Conservation (phyloP, 2,888 invertebrate species). For the Caradrina kadenii region DNA sequence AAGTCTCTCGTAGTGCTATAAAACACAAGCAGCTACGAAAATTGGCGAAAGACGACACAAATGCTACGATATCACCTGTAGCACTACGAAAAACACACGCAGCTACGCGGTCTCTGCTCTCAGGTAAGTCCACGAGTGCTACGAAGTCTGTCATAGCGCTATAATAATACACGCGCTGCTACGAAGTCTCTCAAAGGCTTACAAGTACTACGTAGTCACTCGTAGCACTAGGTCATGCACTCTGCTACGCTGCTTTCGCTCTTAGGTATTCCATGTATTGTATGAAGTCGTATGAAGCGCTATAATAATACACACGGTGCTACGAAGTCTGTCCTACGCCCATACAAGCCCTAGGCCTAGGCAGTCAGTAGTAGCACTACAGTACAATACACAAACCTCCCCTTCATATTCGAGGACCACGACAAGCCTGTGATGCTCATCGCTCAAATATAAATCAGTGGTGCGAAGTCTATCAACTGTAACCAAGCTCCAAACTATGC, state of each 20-base stretch:
- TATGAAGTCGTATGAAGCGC: background rate
- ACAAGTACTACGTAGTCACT: background rate
- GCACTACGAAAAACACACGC: background rate
- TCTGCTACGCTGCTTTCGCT: background rate
- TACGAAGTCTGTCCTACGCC: background rate
- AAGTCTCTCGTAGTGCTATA: no score
- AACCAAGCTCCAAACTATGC: background rate
- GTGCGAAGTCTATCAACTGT: background rate
- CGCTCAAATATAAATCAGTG: no score
- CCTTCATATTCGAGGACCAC: no score
- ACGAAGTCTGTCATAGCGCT: background rate
- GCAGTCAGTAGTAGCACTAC: background rate
- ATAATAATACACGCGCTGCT: background rate
- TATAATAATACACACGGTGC: background rate
- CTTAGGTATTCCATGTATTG: background rate
- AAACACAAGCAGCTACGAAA: background rate
- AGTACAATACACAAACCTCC: no score
- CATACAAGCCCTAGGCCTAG: background rate
- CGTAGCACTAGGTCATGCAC: slow-evolving; percentile 71
- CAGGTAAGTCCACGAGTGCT: no score
- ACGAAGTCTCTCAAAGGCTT: background rate
- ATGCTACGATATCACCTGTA: background rate
- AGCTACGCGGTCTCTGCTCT: no score
- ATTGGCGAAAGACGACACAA: background rate
- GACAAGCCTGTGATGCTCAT: no score